Percentiles rank a stretch among this genome's conserved stretches.
phyloP scores from a whole-genome alignment of 2,113 vertebrate species.

The Megaleporinus macrocephalus region DNA sequence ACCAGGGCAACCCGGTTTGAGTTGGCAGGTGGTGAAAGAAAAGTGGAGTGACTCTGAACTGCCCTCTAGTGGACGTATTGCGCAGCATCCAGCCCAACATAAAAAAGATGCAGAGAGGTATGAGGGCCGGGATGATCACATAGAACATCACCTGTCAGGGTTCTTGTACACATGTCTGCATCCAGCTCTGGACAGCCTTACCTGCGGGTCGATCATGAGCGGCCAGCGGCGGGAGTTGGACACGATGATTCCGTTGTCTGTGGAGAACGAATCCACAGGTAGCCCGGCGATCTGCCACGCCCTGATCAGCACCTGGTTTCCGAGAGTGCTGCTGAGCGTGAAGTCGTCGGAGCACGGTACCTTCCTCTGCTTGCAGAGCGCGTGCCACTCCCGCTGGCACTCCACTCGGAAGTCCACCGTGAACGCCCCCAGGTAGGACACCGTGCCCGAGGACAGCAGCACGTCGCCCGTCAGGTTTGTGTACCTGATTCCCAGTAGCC shows the following conservation, averaged over 20 bases:
- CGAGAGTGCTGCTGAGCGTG: conserved; percentile 82
- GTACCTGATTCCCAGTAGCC: conserved; percentile 78
- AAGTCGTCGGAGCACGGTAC: conserved; percentile 86
- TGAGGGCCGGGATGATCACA: no score
- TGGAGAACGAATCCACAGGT: conserved; percentile 90
- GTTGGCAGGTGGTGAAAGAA: no score
- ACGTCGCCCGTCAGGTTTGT: conserved; percentile 88
- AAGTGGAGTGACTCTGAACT: no score
- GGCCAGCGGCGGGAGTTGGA: conserved; percentile 91
- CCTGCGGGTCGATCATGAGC: conserved; percentile 89
- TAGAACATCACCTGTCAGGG: no score
- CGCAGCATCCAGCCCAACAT: no score
- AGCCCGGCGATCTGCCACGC: conserved; percentile 91
- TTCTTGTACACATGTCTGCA: no score
- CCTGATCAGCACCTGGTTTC: conserved; percentile 86
- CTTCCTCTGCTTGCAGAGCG: conserved; percentile 78
- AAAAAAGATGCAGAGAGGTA: no score
- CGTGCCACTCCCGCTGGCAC: conserved; percentile 86
- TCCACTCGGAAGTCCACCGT: conserved; percentile 84
- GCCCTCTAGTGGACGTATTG: no score
- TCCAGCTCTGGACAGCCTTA: no score
- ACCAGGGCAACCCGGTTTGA: no score
- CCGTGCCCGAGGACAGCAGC: conserved; percentile 85
- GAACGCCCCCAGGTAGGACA: conserved; percentile 92
- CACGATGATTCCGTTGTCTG: conserved; percentile 91